These are phyloP conservation scores for Mermis nigrescens DNA, from an alignment of 2,888 invertebrate species.

Conservation along the genomic window DNA sequence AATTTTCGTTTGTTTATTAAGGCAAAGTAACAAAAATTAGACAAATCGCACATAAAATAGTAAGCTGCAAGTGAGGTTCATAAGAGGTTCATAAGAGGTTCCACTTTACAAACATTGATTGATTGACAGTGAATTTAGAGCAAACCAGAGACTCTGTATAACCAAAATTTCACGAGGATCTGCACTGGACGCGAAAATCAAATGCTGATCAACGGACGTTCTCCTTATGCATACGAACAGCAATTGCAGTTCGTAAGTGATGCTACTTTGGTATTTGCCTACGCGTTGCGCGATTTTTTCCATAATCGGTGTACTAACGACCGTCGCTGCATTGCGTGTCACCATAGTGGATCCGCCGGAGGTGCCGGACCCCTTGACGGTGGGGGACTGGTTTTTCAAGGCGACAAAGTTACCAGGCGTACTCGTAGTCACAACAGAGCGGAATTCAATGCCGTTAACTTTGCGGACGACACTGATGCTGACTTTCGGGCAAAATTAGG, in stretches of 20 bases:
- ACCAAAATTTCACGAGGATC: conserved; percentile 45
- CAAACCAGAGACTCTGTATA: conserved; percentile 60
- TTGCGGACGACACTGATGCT: no score
- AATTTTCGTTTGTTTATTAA: no score
- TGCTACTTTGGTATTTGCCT: conserved; percentile 80
- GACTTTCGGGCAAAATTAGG: no score
- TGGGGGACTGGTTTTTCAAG: not conserved
- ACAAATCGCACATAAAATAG: no score
- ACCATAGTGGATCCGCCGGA: not conserved
- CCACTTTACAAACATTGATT: no score
- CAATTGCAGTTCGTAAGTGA: conserved; percentile 90
- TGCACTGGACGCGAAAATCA: conserved; percentile 63
- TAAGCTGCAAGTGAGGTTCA: no score
- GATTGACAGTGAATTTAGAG: no score
- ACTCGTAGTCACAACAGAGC: no score
- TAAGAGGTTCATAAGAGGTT: no score
- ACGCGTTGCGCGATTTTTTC: conserved; percentile 42
- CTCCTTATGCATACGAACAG: conserved; percentile 54
- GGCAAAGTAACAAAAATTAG: no score
- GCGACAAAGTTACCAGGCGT: no score
- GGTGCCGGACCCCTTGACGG: not conserved
- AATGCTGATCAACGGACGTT: not conserved
- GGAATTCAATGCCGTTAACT: no score
- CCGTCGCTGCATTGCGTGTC: not conserved
- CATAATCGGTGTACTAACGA: not conserved